Base-by-base conservation (phyloP, 2,113 vertebrate species). In the Panurus biarmicus region DNA sequence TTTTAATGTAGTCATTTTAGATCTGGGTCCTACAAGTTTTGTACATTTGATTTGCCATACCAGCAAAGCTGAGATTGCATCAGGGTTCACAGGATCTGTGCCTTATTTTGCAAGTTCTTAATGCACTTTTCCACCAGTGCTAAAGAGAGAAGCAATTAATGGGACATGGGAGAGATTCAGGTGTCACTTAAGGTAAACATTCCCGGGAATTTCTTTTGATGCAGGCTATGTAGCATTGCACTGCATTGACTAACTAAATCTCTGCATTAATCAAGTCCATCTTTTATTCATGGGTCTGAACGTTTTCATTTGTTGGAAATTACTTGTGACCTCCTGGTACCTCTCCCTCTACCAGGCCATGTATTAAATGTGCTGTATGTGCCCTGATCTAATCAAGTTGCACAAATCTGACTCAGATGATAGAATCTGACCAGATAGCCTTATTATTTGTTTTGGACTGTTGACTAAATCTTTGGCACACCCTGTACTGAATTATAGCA, bases 261-360 rank as follows among this genome's bases (percentile, higher is more conserved):
- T 76, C 72, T 88, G 53, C 10, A 2, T 84, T 81, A 90, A 90
- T 60, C 26, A 90, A 69, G 21, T 82, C 51, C 64, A 54, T 73
- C 66, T 90, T 94, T 93, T 87, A 95, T 95, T 95, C 75, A 94
- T 77, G 36, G 31, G 21, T 69, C n/a, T 79, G 56, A 82, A 57
- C 2, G 0, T 74, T 80, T 74, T 77, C 26, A 54, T 93, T 89
- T 62, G 62, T 40, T 90, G 53, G 50, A 86, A 81, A 80, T 60
- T 1, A 90, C 67, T 31, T 80, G 50, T 90, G 64, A 79, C 73
- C 67, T 94, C 72, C 72, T 71, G 48, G n/a, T 84, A 75, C 60
- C 35, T 85, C 67, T 95, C 25, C 47, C 40, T 76, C 64, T 70
- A 40, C 66, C 20, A 33, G 33, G 21, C 19, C 38, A 65, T 15